Base-by-base conservation (phyloP, 2,113 vertebrate species). In the Leiothrix lutea region DNA sequence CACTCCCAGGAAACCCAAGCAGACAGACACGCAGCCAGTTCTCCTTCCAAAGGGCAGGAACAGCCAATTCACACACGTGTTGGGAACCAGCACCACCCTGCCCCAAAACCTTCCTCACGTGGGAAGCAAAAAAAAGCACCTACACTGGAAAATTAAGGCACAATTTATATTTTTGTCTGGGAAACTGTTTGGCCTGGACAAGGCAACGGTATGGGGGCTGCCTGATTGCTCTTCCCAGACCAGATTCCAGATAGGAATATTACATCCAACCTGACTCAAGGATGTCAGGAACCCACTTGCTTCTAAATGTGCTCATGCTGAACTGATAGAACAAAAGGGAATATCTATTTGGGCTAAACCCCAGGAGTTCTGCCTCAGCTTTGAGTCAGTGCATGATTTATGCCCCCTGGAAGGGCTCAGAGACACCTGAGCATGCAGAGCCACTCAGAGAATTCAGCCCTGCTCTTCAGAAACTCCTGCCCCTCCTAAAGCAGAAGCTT, bases 1-100 rank as follows among this genome's bases (percentile, higher is more conserved):
- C 73, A 73, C 90, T 92, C 92, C 92, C 80, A 88, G 72, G 84
- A 92, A 95, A 90, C 36, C 28, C 79, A 79, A 81, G 80, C 86
- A 85, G 80, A 53, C 71, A 66, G 84, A 82, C 67, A 31, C 3
- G 19, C 71, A 91, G 69, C 54, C 89, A 74, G 44, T 8, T 84
- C 78, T 57, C 77, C 90, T 89, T 86, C 87, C 86, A 70, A 81
- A 79, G 64, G n/a, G 86, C 88, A 94, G 66, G 66, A 74, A 60
- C 45, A 82, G 83, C 75, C 91, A 69, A 88, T 7, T 62, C 67
- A 69, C 3, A 3, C 56, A 66, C 8, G 9, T 73, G 67, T 29
- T 60, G 72, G 71, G 53, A 94, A 56, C 44, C 81, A 57, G 66
- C 6, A 66, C 86, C 88, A 90, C 64, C 73, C 84, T 64, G 57